A percentile compares a stretch with the other conserved stretches of the same genome.
Conservation (phyloP, 2,113 vertebrate species). For the Rhegmatorhina hoffmannsi region DNA sequence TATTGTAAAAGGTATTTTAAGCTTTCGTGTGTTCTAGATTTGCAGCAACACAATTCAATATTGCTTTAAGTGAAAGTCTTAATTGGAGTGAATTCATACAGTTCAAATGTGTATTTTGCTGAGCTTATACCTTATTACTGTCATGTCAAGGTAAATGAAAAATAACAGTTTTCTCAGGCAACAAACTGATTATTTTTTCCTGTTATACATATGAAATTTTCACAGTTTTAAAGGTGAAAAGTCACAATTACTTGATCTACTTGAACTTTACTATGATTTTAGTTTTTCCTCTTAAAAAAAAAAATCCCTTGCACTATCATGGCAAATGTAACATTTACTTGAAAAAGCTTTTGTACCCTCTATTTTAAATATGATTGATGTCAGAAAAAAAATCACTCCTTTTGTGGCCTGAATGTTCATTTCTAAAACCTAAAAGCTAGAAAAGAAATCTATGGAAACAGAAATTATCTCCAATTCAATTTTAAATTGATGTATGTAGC, state of each 20-base stretch:
- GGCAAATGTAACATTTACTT: not conserved
- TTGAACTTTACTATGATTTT: not conserved
- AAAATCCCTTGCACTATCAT: not conserved
- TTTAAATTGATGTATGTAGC: not conserved
- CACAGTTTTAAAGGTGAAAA: not conserved
- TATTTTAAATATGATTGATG: not conserved
- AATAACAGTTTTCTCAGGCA: not conserved
- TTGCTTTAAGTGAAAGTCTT: not conserved
- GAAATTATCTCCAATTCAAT: not conserved
- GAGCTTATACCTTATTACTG: not conserved
- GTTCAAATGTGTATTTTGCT: conserved; percentile 1
- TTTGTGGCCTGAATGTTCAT: not conserved
- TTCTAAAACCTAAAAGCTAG: not conserved
- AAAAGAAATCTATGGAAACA: not conserved
- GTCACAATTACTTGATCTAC: not conserved
- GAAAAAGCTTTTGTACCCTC: rapidly evolving
- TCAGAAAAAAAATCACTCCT: not conserved
- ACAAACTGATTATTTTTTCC: not conserved
- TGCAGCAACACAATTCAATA: not conserved
- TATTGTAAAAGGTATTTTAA: not conserved
- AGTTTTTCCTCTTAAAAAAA: not conserved
- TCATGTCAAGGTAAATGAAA: not conserved
- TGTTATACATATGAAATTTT: not conserved
- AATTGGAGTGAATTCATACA: not conserved
- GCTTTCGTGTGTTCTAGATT: not conserved